These are phyloP conservation scores for Triplophysa dalaica DNA, from an alignment of 2,113 vertebrate species.

Conservation along the genomic window DNA sequence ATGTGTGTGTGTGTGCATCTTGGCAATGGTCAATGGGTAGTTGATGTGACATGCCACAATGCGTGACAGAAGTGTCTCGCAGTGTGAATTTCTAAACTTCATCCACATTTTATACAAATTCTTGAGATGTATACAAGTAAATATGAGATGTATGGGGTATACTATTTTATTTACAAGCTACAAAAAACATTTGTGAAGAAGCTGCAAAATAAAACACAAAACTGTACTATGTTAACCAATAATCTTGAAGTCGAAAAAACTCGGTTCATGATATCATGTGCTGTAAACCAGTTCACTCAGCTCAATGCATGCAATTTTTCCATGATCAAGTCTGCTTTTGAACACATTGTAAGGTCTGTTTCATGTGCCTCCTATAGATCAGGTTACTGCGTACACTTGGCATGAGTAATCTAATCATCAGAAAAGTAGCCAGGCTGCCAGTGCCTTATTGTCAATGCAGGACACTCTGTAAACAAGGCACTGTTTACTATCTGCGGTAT, in stretches of 20 bases:
- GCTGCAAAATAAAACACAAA: no score
- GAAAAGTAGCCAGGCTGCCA: constrained; percentile 24
- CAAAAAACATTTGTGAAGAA: no score
- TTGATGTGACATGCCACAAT: constrained; percentile 9
- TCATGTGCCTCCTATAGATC: constrained; percentile 30
- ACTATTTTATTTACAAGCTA: no score
- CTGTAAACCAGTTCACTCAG: neutral
- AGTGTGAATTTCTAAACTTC: neutral
- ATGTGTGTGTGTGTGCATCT: neutral
- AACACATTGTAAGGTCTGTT: constrained; percentile 20
- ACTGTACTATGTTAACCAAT: no score
- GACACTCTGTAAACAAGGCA: constrained; percentile 29
- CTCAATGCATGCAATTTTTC: neutral
- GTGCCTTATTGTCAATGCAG: constrained; percentile 39
- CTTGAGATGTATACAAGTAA: no score
- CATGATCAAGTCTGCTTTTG: neutral
- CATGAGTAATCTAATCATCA: constrained; percentile 40
- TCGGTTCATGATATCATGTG: neutral
- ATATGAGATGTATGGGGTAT: no score
- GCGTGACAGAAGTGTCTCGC: neutral
- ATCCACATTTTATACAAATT: neutral
- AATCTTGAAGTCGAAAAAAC: no score
- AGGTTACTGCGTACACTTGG: constrained; percentile 25
- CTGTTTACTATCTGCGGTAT: constrained; percentile 24
- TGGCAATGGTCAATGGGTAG: neutral